These are phyloP conservation scores for Rachycentron canadum DNA, from an alignment of 2,797 vertebrate species.

Conservation along the genomic window DNA sequence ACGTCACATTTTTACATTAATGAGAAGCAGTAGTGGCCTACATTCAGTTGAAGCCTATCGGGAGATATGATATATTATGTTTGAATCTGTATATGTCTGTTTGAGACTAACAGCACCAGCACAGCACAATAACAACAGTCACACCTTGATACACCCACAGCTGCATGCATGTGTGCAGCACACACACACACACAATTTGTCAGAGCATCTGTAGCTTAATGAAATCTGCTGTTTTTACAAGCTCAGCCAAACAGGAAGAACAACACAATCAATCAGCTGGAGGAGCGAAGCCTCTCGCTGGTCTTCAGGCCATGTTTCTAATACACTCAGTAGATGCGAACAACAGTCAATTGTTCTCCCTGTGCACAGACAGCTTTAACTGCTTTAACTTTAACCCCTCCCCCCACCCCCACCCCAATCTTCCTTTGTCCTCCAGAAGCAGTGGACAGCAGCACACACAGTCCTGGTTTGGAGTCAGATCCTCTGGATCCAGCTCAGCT, in stretches of 20 bases:
- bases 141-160: conserved; percentile 41
- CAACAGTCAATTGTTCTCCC: conserved; percentile 26
- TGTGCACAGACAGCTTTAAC: conserved; percentile 38
- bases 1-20: conserved; percentile 10
- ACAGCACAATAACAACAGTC: not conserved
- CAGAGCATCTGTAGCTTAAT: conserved; percentile 57
- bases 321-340: conserved; percentile 44
- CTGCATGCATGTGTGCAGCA: conserved; percentile 4
- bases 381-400: too few species aligned
- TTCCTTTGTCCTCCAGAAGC: conserved; percentile 38
- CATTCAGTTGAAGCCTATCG: conserved; percentile 8
- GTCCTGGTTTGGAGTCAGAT: conserved; percentile 37
- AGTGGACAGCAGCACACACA: conserved; percentile 20
- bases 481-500: conserved; percentile 24
- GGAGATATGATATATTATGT: conserved; percentile 1
- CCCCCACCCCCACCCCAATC: too few species aligned
- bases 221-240: conserved; percentile 71
- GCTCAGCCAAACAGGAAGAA: conserved; percentile 68
- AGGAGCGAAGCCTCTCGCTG: conserved; percentile 34
- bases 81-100: conserved; percentile 11
- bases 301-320: conserved; percentile 49
- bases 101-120: conserved; percentile 13
- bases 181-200: conserved; percentile 37
- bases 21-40: conserved; percentile 14
- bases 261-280: conserved; percentile 65